phyloP scores from a whole-genome alignment of 1,140 invertebrate genomes.

The Heliconius nattereri region DNA sequence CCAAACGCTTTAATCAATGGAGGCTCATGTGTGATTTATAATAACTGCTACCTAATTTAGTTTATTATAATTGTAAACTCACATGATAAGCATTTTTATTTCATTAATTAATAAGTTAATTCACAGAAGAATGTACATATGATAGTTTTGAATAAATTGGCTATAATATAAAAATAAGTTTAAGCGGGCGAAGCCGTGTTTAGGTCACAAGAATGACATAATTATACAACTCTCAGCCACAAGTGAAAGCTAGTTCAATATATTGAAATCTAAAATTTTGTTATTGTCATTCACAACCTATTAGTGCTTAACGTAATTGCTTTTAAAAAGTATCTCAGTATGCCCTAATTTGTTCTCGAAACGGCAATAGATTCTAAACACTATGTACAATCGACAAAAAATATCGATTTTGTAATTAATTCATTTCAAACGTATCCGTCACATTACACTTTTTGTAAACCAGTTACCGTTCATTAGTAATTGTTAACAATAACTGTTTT shows the following conservation, averaged over 20 bases:
- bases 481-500: constrained; percentile 37
- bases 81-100: too few relatives aligned
- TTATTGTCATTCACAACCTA: neutral
- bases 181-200: too few relatives aligned
- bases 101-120: too few relatives aligned
- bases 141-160: too few relatives aligned
- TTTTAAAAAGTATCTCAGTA: neutral
- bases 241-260: neutral
- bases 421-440: neutral
- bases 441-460: constrained; percentile 13
- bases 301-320: neutral
- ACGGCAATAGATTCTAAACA: neutral
- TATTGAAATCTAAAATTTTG: neutral
- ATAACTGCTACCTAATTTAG: too few relatives aligned
- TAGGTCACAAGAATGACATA: too few relatives aligned
- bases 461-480: constrained; percentile 30
- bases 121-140: too few relatives aligned
- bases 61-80: too few relatives aligned
- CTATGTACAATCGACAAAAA: neutral
- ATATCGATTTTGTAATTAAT: constrained; percentile 8
- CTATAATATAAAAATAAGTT: too few relatives aligned
- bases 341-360: neutral
- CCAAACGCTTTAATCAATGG: too few relatives aligned
- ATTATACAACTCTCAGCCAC: too few relatives aligned
- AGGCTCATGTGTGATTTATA: too few relatives aligned